Base-by-base conservation (phyloP, 2,113 vertebrate species). In the Hypocryptadius cinnamomeus region DNA sequence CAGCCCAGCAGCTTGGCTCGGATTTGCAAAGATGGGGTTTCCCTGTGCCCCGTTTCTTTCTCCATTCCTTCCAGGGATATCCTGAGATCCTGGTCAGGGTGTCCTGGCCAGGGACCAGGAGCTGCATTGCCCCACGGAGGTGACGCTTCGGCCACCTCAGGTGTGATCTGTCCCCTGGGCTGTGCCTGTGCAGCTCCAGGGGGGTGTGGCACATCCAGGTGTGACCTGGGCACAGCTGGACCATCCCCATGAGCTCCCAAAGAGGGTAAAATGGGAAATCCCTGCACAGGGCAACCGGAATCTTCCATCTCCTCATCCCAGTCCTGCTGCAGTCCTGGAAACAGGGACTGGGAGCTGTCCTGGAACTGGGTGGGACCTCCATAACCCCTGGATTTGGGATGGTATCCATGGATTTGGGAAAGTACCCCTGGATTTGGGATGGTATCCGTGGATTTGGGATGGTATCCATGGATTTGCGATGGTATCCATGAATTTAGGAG, bases 271-370 rank as follows among this genome's bases (percentile, higher is more conserved):
- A 22, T 0, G 2, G 40, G n/a, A 85, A 87, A 74, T 8, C 8
- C 37, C 65, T 15, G 6, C 83, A 11, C 7, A 5, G 45, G 12
- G 21, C 44, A 50, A 4, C 23, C 2, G 50, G 39, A 42, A 37
- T 19, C 37, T 35, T 56, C 87, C 61, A 21, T 47, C 45, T 5
- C 51, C 17, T 61, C 69, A 40, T 16, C 73, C 66, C 72, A 69
- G 33, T 25, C 13, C 14, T 2, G 0, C 47, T 27, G n/a, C n/a
- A 35, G 30, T 7, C 7, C 40, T 1, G 3, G 60, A 44, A 76
- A 27, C 13, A 11, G 64, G 64, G 28, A 47, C 2, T 22, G 48
- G 47, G 65, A 47, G 24, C 19, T 47, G 47, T 30, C 40, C 73
- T 42, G 35, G 28, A 3, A 5, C 9, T 4, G 5, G 8, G 3